A percentile compares a stretch with the other conserved stretches of the same genome.
phyloP scores from a whole-genome alignment of 2,113 vertebrate genomes.

The Pseudorasbora parva region DNA sequence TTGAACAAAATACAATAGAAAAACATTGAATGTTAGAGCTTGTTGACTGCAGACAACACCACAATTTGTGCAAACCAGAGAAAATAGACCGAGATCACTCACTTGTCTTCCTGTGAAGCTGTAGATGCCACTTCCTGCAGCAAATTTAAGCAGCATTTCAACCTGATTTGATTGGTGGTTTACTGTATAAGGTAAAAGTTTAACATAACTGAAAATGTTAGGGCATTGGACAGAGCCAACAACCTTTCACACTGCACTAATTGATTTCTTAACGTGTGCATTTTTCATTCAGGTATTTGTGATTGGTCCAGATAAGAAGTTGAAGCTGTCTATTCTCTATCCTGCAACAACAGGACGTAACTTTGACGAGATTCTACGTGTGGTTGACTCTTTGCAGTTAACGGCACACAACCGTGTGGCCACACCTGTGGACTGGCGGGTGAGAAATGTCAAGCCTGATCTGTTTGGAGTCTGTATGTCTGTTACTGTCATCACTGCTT shows the following conservation, averaged over 20 bases:
- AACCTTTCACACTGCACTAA: not conserved
- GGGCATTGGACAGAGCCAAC: too few species aligned
- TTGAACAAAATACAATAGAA: too few species aligned
- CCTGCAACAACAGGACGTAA: slow-evolving; percentile 92
- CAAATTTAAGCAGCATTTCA: too few species aligned
- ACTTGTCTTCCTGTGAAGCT: too few species aligned
- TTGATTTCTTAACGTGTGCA: not conserved
- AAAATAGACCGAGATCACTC: too few species aligned
- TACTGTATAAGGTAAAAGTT: too few species aligned
- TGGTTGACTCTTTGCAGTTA: slow-evolving; percentile 89
- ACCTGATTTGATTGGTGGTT: too few species aligned
- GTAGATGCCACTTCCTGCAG: too few species aligned
- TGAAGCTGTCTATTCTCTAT: slow-evolving; percentile 92
- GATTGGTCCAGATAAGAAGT: slow-evolving; percentile 90
- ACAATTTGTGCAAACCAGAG: too few species aligned
- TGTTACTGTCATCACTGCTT: not conserved
- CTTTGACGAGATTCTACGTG: slow-evolving; percentile 92
- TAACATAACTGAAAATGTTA: too few species aligned
- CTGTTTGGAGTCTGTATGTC: not conserved
- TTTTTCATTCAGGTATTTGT: slow-evolving; percentile 82
- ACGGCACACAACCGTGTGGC: slow-evolving; percentile 83
- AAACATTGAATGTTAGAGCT: too few species aligned
- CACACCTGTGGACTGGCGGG: slow-evolving; percentile 93
- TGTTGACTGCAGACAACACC: too few species aligned
- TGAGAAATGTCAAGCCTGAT: slow-evolving; percentile 59